Base-by-base conservation (phyloP, 2,888 invertebrate species). In the Aphelenchoides bicaudatus region DNA sequence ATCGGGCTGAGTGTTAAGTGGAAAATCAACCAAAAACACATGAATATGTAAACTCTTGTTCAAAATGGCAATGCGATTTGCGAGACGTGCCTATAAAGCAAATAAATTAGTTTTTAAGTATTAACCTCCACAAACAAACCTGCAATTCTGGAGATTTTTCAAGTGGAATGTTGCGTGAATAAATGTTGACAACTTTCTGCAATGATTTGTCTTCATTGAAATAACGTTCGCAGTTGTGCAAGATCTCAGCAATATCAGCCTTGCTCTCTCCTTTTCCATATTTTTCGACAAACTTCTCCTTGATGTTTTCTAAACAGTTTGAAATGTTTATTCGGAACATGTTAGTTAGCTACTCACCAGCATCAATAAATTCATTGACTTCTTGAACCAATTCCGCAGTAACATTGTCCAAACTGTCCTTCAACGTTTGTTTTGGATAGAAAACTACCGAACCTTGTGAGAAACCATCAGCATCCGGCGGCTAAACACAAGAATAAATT, bases 91-190 rank as follows among this genome's bases (percentile, higher is more conserved):
- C n/a, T n/a, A n/a, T n/a, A n/a, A n/a, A n/a, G n/a, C n/a, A n/a
- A n/a, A n/a, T n/a, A n/a, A n/a, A n/a, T n/a, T n/a, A n/a, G n/a
- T n/a, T n/a, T n/a, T n/a, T n/a, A n/a, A n/a, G 34, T 21, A 49
- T 13, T 3, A 49, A 49, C 3, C 28, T 28, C 28, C 2, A 49
- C 2, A 1, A 47, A 3, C 49, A 2, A 27, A 49, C 49, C 49
- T 29, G 13, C 13, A 21, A 21, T 49, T 49, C 28, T 51, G 3
- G 10, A 21, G 27, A 21, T 27, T 49, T 28, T 13, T 28, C 27
- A 1, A 39, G 37, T 16, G 37, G 38, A 27, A 38, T 38, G 52
- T 51, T 51, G 19, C 37, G 37, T 13, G 52, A 51, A 3, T 51
- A 51, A 3, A 51, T 23, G 37, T 23, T 25, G 31, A 51, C 52